phyloP scores from a whole-genome alignment of 2,888 invertebrate genomes.

The Macropis europaea region DNA sequence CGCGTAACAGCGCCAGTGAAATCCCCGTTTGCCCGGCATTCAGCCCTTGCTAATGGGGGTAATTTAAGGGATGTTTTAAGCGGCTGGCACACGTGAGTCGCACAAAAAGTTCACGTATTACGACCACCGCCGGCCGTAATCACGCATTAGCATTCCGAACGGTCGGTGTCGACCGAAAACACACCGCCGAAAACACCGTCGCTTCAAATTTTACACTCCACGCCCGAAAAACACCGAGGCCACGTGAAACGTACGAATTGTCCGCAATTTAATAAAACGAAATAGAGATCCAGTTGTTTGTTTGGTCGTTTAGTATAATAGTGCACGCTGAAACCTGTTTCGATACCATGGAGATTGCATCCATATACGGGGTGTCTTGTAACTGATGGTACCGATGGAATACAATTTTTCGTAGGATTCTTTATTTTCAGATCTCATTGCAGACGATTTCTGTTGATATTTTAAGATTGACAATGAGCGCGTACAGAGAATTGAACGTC shows the following conservation, averaged over 20 bases:
- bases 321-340: too few species aligned
- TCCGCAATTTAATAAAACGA: constrained; percentile 26
- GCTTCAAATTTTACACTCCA: constrained; percentile 41
- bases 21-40: constrained; percentile 77
- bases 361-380: too few species aligned
- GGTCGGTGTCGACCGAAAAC: constrained; percentile 46
- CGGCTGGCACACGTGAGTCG: constrained; percentile 72
- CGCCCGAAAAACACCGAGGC: constrained; percentile 11
- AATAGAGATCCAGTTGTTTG: background rate
- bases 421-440: too few species aligned
- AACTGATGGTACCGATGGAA: too few species aligned
- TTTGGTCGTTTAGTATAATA: too few species aligned
- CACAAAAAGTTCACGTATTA: constrained; percentile 77
- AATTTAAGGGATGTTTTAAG: constrained; percentile 80
- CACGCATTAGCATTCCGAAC: constrained; percentile 78
- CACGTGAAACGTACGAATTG: background rate
- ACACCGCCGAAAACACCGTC: constrained; percentile 33
- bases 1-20: constrained; percentile 75
- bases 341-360: too few species aligned
- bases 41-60: constrained; percentile 78
- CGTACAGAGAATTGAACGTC: too few species aligned
- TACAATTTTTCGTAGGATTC: too few species aligned
- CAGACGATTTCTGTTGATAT: too few species aligned
- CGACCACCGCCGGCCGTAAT: constrained; percentile 72
- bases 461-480: too few species aligned